These are phyloP conservation scores for Mizuhopecten yessoensis DNA, from an alignment of 1,140 invertebrate genomes.

Conservation along the genomic window DNA sequence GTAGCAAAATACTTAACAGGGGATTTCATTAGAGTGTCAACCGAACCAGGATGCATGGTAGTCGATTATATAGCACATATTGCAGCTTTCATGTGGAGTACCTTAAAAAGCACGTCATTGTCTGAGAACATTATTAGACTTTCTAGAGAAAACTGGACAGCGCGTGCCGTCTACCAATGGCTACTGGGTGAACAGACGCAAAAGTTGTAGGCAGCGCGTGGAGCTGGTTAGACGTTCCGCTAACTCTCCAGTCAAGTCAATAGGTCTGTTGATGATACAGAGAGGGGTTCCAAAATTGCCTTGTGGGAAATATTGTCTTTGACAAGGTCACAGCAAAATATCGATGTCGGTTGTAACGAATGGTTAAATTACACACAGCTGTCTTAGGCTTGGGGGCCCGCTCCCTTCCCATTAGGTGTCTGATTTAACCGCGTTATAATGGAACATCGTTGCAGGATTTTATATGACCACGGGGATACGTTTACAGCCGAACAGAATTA, in stretches of 20 bases:
- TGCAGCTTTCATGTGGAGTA: no score
- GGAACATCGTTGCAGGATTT: conserved; percentile 4
- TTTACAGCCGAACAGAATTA: conserved; percentile 12
- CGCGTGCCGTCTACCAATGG: not conserved
- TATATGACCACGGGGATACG: not conserved
- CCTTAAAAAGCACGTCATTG: no score
- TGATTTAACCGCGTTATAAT: not conserved
- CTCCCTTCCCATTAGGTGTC: not conserved
- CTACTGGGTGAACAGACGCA: not conserved
- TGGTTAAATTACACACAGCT: not conserved
- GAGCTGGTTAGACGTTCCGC: not conserved
- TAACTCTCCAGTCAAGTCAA: not conserved
- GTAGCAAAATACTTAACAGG: no score
- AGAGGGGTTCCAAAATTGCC: not conserved
- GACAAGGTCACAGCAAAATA: conserved; percentile 27
- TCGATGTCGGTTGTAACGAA: conserved; percentile 11
- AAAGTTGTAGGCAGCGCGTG: not conserved
- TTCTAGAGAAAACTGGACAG: not conserved
- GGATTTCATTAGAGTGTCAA: no score
- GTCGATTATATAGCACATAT: no score
- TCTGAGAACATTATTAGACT: no score
- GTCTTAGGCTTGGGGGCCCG: not conserved
- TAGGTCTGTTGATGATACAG: not conserved
- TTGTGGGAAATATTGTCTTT: conserved; percentile 7
- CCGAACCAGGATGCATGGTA: no score